A percentile compares a stretch with the other conserved stretches of the same genome.
These are phyloP conservation scores for Leptinotarsa defecta DNA, from an alignment of 1,140 invertebrate species.

Conservation along the genomic window DNA sequence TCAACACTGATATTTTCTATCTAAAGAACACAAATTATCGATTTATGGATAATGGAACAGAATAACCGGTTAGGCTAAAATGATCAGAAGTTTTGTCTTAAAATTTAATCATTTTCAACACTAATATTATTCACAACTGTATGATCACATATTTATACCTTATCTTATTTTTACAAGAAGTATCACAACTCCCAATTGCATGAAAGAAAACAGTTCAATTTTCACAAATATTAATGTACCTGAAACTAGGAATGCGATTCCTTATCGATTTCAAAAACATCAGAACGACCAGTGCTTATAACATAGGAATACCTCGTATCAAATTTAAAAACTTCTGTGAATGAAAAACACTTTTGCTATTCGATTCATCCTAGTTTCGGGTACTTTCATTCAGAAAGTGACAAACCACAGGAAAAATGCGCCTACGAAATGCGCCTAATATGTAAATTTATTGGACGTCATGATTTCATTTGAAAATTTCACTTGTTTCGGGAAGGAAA, in stretches of 20 bases:
- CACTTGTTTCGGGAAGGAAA: constrained; percentile 12
- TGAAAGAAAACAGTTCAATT: neutral
- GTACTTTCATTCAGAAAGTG: too few relatives aligned
- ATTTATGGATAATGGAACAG: neutral
- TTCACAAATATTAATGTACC: neutral
- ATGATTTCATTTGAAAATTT: constrained; percentile 11
- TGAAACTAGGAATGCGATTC: neutral
- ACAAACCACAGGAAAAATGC: neutral
- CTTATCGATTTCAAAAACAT: too few relatives aligned
- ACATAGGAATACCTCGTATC: too few relatives aligned
- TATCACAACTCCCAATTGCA: constrained; percentile 14
- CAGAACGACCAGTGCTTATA: too few relatives aligned
- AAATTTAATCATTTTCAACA: constrained; percentile 7
- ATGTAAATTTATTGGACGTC: constrained; percentile 12
- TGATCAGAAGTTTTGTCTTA: neutral
- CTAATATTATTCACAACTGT: constrained; percentile 10
- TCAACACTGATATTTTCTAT: constrained; percentile 20
- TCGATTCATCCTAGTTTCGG: too few relatives aligned
- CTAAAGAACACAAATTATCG: constrained; percentile 12
- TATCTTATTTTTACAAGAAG: constrained; percentile 5
- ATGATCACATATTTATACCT: constrained; percentile 16
- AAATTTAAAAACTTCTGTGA: too few relatives aligned
- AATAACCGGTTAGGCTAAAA: constrained; percentile 1
- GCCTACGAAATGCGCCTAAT: neutral
- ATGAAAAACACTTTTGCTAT: too few relatives aligned